These are phyloP conservation scores for Apostichopus californicus DNA, from an alignment of 35 echinoderm and acorn worm genomes.

Conservation along the genomic window DNA sequence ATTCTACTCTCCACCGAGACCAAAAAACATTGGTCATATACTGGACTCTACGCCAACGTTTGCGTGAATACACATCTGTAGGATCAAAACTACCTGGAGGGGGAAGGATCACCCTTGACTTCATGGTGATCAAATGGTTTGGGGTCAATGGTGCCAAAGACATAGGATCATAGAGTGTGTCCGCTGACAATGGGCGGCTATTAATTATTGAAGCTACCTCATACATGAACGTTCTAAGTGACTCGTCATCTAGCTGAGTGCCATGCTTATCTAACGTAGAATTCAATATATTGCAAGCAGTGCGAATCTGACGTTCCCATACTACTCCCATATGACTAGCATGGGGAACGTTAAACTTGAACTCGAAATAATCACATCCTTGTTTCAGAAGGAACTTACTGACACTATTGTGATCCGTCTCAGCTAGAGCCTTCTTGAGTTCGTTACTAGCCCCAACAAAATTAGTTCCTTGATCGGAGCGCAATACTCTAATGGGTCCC, in stretches of 20 bases:
- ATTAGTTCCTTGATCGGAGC: no score
- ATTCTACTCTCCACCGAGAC: conserved; percentile 78
- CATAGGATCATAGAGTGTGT: conserved; percentile 57
- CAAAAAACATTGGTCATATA: conserved; percentile 21
- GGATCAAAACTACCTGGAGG: not conserved
- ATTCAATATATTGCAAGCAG: conserved; percentile 63
- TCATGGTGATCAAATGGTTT: conserved; percentile 57
- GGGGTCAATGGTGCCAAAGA: conserved; percentile 67
- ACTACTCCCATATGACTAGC: conserved; percentile 76
- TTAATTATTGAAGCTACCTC: conserved; percentile 53
- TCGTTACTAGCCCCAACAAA: no score
- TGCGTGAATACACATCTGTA: not conserved
- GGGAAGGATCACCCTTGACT: not conserved
- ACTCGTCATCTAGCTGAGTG: conserved; percentile 76
- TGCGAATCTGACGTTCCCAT: conserved; percentile 71
- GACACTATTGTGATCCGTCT: no score
- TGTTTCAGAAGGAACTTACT: no score
- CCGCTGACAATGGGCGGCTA: no score
- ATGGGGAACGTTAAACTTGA: conserved; percentile 70
- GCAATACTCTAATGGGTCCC: no score
- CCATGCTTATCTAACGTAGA: conserved; percentile 51
- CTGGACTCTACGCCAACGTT: not conserved
- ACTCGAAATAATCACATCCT: no score
- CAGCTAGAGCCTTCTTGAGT: not conserved
- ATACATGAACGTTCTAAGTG: conserved; percentile 72